phyloP scores from a whole-genome alignment of 2,113 vertebrate genomes.

The Coptodon bakossiorum region DNA sequence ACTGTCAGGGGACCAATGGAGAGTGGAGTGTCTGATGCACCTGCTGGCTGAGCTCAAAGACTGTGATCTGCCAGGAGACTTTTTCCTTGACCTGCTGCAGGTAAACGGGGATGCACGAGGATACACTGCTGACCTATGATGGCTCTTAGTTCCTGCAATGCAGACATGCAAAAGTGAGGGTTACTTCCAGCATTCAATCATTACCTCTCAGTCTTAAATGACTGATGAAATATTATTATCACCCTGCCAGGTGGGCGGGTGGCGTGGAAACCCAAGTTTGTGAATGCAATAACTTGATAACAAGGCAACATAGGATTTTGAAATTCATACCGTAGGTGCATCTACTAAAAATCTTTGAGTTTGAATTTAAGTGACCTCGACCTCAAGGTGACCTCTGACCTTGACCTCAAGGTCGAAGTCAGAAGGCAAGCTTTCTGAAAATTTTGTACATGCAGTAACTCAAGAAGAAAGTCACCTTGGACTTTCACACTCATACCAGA shows the following conservation, averaged over 20 bases:
- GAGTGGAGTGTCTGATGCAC: constrained; percentile 77
- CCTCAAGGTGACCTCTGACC: not conserved
- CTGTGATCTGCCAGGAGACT: constrained; percentile 82
- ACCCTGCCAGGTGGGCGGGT: not conserved
- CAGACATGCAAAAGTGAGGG: not conserved
- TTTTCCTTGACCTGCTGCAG: constrained; percentile 87
- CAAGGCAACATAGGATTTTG: not conserved
- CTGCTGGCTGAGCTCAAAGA: constrained; percentile 80
- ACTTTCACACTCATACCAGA: not conserved
- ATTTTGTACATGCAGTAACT: not conserved
- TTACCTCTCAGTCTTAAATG: not conserved
- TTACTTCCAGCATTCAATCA: not conserved
- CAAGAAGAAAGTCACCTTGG: not conserved
- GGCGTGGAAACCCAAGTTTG: not conserved
- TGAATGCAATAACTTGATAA: not conserved
- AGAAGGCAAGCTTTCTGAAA: not conserved
- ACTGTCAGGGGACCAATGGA: constrained; percentile 83
- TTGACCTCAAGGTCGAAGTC: not conserved
- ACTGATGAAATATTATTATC: not conserved
- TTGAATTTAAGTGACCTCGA: not conserved
- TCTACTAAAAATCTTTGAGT: not conserved
- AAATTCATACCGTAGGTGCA: not conserved
- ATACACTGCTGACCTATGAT: not conserved
- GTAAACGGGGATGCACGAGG: constrained; percentile 45
- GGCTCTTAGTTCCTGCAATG: too few species aligned